Base-by-base conservation (phyloP, 2,888 invertebrate genomes). In the Agrochola lota region DNA sequence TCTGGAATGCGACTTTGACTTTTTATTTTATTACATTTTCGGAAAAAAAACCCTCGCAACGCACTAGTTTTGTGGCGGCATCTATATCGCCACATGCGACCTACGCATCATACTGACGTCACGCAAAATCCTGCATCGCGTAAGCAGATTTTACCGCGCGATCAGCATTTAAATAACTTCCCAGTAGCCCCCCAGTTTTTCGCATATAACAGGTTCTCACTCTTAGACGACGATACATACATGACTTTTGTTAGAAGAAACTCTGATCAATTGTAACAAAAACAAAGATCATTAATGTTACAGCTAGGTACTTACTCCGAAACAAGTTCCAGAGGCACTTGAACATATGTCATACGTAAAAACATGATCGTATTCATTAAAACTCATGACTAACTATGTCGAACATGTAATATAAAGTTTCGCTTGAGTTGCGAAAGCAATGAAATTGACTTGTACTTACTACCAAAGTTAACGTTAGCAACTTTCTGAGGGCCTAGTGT, bases 351-450 rank as follows among this genome's bases (percentile, higher is more conserved):
- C 68, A 35, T n/a, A 64, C 15, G 26, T 35, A 66, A 52, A 59
- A 52, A 52, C 40, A 43, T 63, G 52, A 67, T 67, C 26, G 23
- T 62, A 62, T 72, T 80, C 52, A 79, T 80, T 72, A 62, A 67
- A 68, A 68, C 81, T 57, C 67, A 26, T 40, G 62, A 67, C 55
- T 30, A 67, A 67, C 66, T 62, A 57, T 49, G 49, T 74, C 62
- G 30, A 80, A 68, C 55, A 49, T 40, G 55, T 72, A 46, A 20
- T 67, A 55, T 57, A 73, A 80, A 79, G 67, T 80, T 73, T 63
- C 11, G 26, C 8, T 57, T 55, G 60, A 73, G 67, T 67, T 57
- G 26, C 8, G n/a, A 80, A 62, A 26, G 15, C 23, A 40, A 72
- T 71, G 15, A 67, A 49, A 80, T 80, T 80, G 15, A 57, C 67